A percentile compares a stretch with the other conserved stretches of the same genome.
Evolutionary conservation across 2,888 invertebrate species (phyloP).

Genomic region (Apodemia mormo): DNA sequence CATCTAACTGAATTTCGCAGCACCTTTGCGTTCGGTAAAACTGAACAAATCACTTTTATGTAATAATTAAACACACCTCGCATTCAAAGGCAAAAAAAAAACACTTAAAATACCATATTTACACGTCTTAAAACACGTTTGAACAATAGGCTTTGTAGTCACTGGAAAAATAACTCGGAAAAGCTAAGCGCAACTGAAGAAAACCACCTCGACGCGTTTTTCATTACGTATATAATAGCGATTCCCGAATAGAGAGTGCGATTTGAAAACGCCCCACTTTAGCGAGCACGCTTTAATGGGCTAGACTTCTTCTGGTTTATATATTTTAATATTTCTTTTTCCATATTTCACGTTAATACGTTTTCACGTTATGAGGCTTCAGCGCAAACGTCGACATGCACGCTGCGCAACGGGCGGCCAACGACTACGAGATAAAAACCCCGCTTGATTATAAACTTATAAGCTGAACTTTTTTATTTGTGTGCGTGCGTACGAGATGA

Average conservation of each 20-base stretch:
- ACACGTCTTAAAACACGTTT: constrained; percentile 56
- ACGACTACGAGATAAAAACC: constrained; percentile 81
- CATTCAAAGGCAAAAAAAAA: constrained; percentile 65
- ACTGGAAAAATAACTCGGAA: constrained; percentile 61
- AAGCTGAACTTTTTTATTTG: constrained; percentile 76
- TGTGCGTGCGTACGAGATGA: constrained; percentile 68
- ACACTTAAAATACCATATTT: constrained; percentile 72
- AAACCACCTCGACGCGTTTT: constrained; percentile 63
- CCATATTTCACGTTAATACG: constrained; percentile 55
- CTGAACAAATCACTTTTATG: constrained; percentile 77
- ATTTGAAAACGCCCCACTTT: constrained; percentile 61
- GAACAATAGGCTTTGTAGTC: constrained; percentile 78
- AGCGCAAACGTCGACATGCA: constrained; percentile 65
- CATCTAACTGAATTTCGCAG: constrained; percentile 79
- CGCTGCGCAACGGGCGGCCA: constrained; percentile 70
- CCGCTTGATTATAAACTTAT: constrained; percentile 81
- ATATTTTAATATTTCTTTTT: constrained; percentile 51
- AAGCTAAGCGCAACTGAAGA: constrained; percentile 60
- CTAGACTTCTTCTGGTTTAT: constrained; percentile 22
- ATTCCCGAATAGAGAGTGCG: constrained; percentile 62
- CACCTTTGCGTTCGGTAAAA: constrained; percentile 71
- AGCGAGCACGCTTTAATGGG: constrained; percentile 54
- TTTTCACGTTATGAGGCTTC: constrained; percentile 62
- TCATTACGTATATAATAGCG: constrained; percentile 73
- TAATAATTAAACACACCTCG: constrained; percentile 72